Percentiles rank a stretch among this genome's conserved stretches.
These are phyloP conservation scores for Agapornis canus DNA, from an alignment of 2,797 vertebrate genomes.

Conservation along the genomic window DNA sequence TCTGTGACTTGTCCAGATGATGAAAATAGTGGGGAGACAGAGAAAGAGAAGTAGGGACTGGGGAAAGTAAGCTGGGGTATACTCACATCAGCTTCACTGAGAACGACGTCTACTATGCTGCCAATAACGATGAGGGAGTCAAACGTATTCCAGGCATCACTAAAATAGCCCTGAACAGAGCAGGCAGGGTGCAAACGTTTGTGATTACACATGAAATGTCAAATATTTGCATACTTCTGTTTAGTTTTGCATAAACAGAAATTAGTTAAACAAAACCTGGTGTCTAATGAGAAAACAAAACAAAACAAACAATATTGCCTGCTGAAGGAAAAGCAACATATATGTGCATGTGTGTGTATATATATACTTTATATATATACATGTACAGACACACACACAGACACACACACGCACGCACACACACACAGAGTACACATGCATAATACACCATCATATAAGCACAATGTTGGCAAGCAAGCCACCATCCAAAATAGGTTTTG, in stretches of 20 bases:
- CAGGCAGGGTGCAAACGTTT: slow-evolving; percentile 83
- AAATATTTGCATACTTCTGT: slow-evolving; percentile 74
- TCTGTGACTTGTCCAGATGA: slow-evolving; percentile 85
- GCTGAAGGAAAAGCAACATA: slow-evolving; percentile 74
- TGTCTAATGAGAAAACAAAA: slow-evolving; percentile 67
- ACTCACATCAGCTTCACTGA: slow-evolving; percentile 99
- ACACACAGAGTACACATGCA: slow-evolving; percentile 25
- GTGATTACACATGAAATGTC: slow-evolving; percentile 78
- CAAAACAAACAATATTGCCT: slow-evolving; percentile 70
- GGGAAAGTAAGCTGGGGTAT: slow-evolving; percentile 77
- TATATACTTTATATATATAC: slow-evolving; percentile 57
- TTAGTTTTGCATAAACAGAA: slow-evolving; percentile 78
- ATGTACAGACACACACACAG: slow-evolving; percentile 41
- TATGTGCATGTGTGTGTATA: slow-evolving; percentile 56
- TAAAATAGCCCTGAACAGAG: slow-evolving; percentile 97
- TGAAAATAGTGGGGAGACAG: slow-evolving; percentile 70
- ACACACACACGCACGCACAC: not conserved
- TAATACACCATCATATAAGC: not conserved
- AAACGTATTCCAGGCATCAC: slow-evolving; percentile 98
- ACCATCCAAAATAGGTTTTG: slow-evolving; percentile 2
- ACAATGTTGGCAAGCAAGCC: slow-evolving; percentile 25
- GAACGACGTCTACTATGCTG: slow-evolving; percentile 99
- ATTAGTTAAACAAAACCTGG: slow-evolving; percentile 70
- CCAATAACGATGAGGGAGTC: slow-evolving; percentile 99
- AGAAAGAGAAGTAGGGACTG: slow-evolving; percentile 67